Evolutionary conservation across 2,113 vertebrate species (phyloP), one percentile per base, ranked within the genome.

Genomic region (Crotalus helleri): DNA sequence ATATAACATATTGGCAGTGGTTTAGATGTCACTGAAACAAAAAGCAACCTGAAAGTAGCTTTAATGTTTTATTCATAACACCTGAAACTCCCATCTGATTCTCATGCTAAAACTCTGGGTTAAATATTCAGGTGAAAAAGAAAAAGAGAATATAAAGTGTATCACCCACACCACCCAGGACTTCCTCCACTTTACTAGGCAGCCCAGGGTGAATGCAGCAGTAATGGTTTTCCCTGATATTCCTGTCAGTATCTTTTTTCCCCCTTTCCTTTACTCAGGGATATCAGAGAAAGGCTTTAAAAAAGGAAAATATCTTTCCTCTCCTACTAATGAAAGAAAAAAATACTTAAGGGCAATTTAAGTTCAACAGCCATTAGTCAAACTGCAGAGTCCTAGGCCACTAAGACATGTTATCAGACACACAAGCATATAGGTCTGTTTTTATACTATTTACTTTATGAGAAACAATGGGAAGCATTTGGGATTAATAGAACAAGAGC

Each of bases 11-110:
- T 54, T 55, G 85, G 92, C 57, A 93, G 49, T 89, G 91, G 54
- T 69, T 96, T 86, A 93, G 64, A 92, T 96, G 92, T 92, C 21
- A 88, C 53, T 74, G 64, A 86, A 93, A 92, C 91, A 85, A 92
- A n/a, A 13, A 21, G 53, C 93, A 53, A 64, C 44, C 57, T n/a
- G 17, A 49, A n/a, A 19, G 81, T 1, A 53, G 46, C 26, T 55
- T 89, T 93, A 85, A 61, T 29, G 86, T 44, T 21, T 93, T 44
- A 93, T 61, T 90, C 88, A 86, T 54, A 58, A 90, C 8, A 90
- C 81, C 55, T 69, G 55, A 90, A 86, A 64, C 92, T 6, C 46
- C 61, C 21, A 54, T n/a, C 33, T 85, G 61, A 74, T 89, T 53
- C 61, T 13, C 46, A 46, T n/a, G 26, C 44, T 92, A 13, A 92